Evolutionary conservation across 2,113 vertebrate genomes (phyloP), one percentile per base, ranked within the genome.

Genomic region (Colossoma macropomum): DNA sequence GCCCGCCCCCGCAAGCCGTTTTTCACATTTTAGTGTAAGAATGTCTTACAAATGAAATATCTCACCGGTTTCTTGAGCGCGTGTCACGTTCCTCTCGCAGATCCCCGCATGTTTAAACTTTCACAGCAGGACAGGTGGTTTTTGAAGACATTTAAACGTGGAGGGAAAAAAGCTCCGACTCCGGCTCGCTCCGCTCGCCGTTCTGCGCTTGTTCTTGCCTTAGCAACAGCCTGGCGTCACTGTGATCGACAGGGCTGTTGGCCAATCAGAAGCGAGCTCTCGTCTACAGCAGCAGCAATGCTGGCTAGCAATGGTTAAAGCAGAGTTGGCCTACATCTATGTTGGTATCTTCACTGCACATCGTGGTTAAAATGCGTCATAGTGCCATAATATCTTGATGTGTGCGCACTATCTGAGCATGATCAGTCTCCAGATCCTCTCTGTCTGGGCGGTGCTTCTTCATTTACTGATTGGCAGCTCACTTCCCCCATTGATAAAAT

Each of bases 211-310:
- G 81, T 65, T 88, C 81, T 79, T 85, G 89, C 89, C 89, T 81
- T 88, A 89, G 89, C 89, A 90, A 90, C 89, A 90, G 79, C 32
- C 30, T 63, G 77, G 86, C 84, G 86, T 89, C 86, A 85, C 59
- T 23, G 3, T n/a, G 86, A 88, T 87, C 87, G 89, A 85, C 87
- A 78, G 23, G 17, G 1, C 1, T 12, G 8, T 7, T 0, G 28
- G 23, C 80, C 85, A 87, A 87, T 87, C 77, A 82, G 65, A 63
- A 27, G 3, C 60, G 38, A 75, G 69, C 27, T n/a, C 16, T 4
- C 1, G 23, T 8, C 8, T 5, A 11, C 28, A 0, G 66, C 8
- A 17, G 2, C 23, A 15, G 50, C 27, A 28, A 25, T 23, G 62
- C 15, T 16, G 25, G 28, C 16, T 32, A 11, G 6, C 32, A 19